phyloP scores from a whole-genome alignment of 2,888 invertebrate genomes.

The Polydrusus pterygomalis region DNA sequence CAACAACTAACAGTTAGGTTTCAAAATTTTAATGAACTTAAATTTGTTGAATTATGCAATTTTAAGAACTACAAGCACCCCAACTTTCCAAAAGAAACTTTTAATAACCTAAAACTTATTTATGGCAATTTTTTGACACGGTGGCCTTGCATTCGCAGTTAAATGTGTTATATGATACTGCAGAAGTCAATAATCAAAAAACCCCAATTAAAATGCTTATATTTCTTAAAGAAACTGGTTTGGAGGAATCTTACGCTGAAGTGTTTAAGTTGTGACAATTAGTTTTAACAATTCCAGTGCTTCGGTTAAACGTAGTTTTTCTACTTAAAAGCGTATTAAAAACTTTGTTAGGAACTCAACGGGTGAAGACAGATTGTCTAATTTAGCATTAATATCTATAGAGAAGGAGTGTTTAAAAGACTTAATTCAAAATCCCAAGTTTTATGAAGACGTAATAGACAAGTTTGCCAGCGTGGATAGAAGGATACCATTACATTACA shows the following conservation, averaged over 20 bases:
- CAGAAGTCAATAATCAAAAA: conserved; percentile 13
- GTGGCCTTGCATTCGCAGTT: conserved; percentile 11
- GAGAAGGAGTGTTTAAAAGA: conserved; percentile 21
- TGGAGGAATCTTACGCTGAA: conserved; percentile 22
- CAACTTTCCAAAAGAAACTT: conserved; percentile 22
- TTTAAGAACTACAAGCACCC: conserved; percentile 9
- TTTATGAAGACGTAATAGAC: conserved; percentile 54
- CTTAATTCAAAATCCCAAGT: conserved; percentile 16
- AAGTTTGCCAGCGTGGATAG: conserved; percentile 31
- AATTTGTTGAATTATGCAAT: conserved; percentile 41
- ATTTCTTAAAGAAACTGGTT: conserved; percentile 21
- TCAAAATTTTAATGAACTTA: too few species aligned
- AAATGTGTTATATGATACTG: conserved; percentile 15
- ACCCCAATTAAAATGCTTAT: not conserved
- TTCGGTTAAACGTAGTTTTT: conserved; percentile 42
- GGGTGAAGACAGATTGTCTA: conserved; percentile 24
- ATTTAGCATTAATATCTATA: conserved; percentile 22
- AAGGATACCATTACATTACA: conserved; percentile 54
- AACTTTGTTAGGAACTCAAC: conserved; percentile 41
- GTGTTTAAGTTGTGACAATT: conserved; percentile 39
- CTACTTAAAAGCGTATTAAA: conserved; percentile 34
- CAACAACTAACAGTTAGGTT: conserved; percentile 13
- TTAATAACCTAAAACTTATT: conserved; percentile 10
- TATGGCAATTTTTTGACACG: conserved; percentile 40
- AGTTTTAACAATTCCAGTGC: conserved; percentile 46